phyloP scores from a whole-genome alignment of 2,797 vertebrate species.

The Tadarida brasiliensis region DNA sequence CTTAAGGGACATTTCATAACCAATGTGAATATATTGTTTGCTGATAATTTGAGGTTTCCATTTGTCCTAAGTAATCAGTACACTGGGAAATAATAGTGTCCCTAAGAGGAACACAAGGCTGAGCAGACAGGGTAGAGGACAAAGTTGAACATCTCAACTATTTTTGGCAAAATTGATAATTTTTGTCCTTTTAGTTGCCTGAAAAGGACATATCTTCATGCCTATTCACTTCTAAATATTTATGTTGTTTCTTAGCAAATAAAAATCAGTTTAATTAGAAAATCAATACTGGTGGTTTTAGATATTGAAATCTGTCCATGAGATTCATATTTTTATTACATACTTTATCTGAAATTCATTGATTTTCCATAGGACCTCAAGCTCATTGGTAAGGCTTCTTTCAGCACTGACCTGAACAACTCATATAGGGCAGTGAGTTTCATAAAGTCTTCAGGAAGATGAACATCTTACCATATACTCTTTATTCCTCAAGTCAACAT shows the following conservation, averaged over 20 bases:
- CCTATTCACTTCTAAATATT: neutral
- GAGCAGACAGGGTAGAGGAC: neutral
- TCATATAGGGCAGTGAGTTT: neutral
- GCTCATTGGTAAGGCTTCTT: neutral
- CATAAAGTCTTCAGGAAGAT: neutral
- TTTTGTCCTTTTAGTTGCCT: neutral
- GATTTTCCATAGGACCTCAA: neutral
- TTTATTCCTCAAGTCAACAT: neutral
- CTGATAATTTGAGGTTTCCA: neutral
- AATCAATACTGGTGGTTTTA: neutral
- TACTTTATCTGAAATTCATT: neutral
- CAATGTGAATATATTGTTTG: neutral
- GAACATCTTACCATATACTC: neutral
- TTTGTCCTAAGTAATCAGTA: neutral
- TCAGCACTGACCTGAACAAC: neutral
- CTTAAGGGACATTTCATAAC: neutral
- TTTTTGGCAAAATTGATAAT: neutral
- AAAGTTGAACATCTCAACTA: neutral
- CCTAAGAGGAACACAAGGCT: neutral
- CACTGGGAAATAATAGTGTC: neutral
- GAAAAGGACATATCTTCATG: neutral
- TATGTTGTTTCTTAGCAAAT: conserved; percentile 4
- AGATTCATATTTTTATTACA: conserved; percentile 20
- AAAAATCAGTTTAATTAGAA: neutral
- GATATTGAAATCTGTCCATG: neutral